Evolutionary conservation across 2,888 invertebrate species (phyloP), one percentile per base, ranked within the genome.

Genomic region (Neoaliturus tenellus): DNA sequence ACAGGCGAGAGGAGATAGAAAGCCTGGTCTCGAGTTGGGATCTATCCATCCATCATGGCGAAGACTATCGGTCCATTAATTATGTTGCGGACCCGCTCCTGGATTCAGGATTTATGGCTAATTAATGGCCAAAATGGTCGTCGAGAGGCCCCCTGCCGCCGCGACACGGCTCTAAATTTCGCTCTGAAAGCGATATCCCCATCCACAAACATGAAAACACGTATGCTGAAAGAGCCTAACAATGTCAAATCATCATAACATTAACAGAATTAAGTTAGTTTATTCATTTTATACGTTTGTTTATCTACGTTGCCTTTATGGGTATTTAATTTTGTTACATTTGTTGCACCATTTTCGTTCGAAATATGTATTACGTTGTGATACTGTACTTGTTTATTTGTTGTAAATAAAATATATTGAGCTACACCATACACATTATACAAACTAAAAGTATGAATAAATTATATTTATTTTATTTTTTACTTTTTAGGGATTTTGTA

Each of bases 31-130:
- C 8, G 0, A 23, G 69, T 20, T n/a, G n/a, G 69, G 69, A 69
- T 39, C 69, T 69, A 39, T n/a, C 39, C 35, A 69, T 44, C 39
- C 44, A 75, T 41, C 73, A 75, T 41, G 44, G 44, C 73, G 44
- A 25, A 28, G 73, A 23, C n/a, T 35, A 71, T 71, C 39, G 23
- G 33, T 17, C 28, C 73, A 75, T 75, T 75, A 44, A 41, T 75
- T 75, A 75, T 75, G 73, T 75, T 23, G 14, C 35, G 17, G 35
- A 31, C 69, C 20, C 69, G 44, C 73, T 75, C 35, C 41, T 75
- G 73, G 73, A 39, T 48, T 20, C 28, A 44, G 25, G 48, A 75
- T 75, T 75, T 75, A 75, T 75, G 73, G 73, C 73, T 75, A 75
- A 75, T 44, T 75, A 75, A 75, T 75, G 73, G 73, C 28, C 71